phyloP scores from a whole-genome alignment of 2,888 invertebrate genomes.

The Galerucella pusilla region DNA sequence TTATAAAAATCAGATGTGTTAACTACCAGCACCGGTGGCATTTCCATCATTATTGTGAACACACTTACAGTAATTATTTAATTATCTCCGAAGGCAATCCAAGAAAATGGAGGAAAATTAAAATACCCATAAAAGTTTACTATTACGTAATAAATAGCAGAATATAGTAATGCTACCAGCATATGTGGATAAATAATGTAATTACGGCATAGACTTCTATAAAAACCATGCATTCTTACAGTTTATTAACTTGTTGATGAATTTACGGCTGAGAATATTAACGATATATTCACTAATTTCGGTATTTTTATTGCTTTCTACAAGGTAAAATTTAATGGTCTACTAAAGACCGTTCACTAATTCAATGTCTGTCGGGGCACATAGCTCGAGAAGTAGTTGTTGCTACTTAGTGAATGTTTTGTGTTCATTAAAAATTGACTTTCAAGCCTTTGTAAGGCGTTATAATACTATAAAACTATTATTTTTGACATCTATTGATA shows the following conservation, averaged over 20 bases:
- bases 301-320: not conserved
- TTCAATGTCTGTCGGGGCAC: too few species aligned
- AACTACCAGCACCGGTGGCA: not conserved
- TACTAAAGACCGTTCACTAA: too few species aligned
- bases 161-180: not conserved
- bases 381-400: too few species aligned
- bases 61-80: conserved; percentile 7
- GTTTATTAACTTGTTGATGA: conserved; percentile 1
- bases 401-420: too few species aligned
- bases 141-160: not conserved
- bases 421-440: too few species aligned
- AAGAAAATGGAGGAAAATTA: not conserved
- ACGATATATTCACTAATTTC: not conserved
- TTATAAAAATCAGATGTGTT: not conserved
- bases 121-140: conserved; percentile 5
- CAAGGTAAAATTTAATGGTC: too few species aligned
- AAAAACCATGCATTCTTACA: not conserved
- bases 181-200: not conserved
- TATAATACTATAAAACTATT: too few species aligned
- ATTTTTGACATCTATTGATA: too few species aligned
- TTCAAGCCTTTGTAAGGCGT: too few species aligned
- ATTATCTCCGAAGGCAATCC: not conserved
- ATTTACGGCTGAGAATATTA: not conserved
- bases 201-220: conserved; percentile 3
- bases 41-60: not conserved